phyloP scores from a whole-genome alignment of 2,113 vertebrate genomes.

The Agelaius tricolor region DNA sequence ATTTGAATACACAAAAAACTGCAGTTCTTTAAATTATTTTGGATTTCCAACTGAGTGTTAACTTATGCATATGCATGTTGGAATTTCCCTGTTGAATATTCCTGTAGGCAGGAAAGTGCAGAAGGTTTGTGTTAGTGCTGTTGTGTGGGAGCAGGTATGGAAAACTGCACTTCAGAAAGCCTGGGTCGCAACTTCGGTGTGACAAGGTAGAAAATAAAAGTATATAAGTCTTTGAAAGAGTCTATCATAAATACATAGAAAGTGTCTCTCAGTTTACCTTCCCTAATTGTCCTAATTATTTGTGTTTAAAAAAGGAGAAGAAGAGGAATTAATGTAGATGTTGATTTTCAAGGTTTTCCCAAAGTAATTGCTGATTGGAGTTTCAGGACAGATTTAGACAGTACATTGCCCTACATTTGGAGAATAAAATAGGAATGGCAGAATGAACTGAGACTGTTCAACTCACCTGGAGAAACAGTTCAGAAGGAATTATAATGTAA shows the following conservation, averaged over 20 bases:
- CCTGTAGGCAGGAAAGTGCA: not conserved
- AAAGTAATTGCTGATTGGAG: constrained; percentile 10
- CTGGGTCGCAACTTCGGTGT: not conserved
- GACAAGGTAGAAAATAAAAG: not conserved
- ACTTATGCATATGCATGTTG: constrained; percentile 4
- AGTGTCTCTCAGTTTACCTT: not conserved
- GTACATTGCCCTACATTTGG: not conserved
- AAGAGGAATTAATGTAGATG: not conserved
- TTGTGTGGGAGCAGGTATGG: not conserved
- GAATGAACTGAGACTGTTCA: not conserved
- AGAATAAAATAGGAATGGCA: not conserved
- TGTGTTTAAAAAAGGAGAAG: not conserved
- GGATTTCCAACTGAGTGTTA: constrained; percentile 15
- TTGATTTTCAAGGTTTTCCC: constrained; percentile 54
- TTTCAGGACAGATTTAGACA: constrained; percentile 4
- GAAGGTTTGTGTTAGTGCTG: not conserved
- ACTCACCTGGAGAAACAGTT: constrained; percentile 25
- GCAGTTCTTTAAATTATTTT: not conserved
- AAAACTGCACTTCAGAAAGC: not conserved
- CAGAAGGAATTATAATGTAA: not conserved
- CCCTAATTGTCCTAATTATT: not conserved
- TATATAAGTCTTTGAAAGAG: not conserved
- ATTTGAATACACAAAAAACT: not conserved
- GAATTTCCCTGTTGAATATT: constrained; percentile 41
- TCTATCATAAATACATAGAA: not conserved